Base-by-base conservation (phyloP, 2,113 vertebrate species). In the Oxyruncus cristatus region DNA sequence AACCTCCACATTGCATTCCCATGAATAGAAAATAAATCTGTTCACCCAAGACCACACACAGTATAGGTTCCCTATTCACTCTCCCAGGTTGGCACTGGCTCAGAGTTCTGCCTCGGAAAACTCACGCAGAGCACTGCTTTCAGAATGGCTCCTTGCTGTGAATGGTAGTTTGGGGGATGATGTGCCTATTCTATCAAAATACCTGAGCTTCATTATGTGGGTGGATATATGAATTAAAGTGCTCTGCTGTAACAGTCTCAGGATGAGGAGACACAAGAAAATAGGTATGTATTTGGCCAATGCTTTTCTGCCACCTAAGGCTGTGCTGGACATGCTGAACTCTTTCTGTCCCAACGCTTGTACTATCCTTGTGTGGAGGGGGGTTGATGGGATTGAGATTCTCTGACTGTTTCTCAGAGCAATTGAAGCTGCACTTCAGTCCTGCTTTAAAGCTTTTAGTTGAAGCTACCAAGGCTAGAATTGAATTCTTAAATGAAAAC, bases 1-100 rank as follows among this genome's bases (percentile, higher is more conserved):
- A 96, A 93, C 52, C 77, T 93, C 61, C 46, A 23, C 22, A 8
- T 3, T 93, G 80, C 65, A 56, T 95, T 97, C 44, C 65, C 78
- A 55, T 24, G 11, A 76, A 72, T 65, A 89, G 77, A 92, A 97
- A 96, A 95, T 94, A 87, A 95, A 58, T 73, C 79, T 63, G 28
- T 56, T 39, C 47, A 39, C 15, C 39, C 49, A 91, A 84, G 93
- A 96, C 85, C 88, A 96, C 85, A 80, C 91, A 55, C 87, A 65
- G 82, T 49, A 28, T 46, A 62, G 71, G 39, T 5, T 91, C 28
- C 65, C 17, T 92, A 0, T 82, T 92, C 66, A 19, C 5, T 85
- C 21, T 78, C 42, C 39, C n/a, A 74, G 47, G 6, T n/a, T 92
- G 92, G 55, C 61, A 32, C 20, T 39, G 62, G 26, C 63, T 95